Evolutionary conservation across 2,888 invertebrate genomes (phyloP).

Genomic region (Pycnomerus fuliginosus): DNA sequence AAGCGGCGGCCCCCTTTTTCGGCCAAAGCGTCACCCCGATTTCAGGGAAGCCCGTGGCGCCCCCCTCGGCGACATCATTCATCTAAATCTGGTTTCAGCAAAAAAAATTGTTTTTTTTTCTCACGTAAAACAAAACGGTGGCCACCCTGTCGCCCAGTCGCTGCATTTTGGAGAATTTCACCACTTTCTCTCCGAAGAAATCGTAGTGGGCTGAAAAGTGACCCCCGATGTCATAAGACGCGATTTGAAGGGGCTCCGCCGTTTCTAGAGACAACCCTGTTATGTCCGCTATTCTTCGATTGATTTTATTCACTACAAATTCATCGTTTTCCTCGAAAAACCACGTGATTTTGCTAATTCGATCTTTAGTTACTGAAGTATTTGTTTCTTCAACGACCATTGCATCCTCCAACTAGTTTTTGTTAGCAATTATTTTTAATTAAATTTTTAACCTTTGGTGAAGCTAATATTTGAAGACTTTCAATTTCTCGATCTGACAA

Average conservation of each 20-base stretch:
- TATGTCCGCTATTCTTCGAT: background rate
- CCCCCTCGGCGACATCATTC: background rate
- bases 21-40: background rate
- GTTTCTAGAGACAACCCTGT: background rate
- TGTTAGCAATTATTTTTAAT: no score
- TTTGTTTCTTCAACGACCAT: no score
- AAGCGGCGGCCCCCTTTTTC: background rate
- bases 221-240: background rate
- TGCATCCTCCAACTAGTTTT: no score
- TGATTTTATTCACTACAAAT: background rate
- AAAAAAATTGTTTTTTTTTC: background rate
- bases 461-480: background rate
- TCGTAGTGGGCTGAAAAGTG: background rate
- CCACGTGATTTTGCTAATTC: background rate
- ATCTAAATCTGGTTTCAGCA: background rate
- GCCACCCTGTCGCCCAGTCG: background rate
- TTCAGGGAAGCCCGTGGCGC: background rate
- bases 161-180: no score
- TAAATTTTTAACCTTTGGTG: background rate
- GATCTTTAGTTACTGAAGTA: no score
- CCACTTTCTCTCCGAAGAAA: background rate
- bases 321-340: background rate
- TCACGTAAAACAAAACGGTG: background rate
- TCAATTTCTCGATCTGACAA: background rate
- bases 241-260: background rate